These are phyloP conservation scores for Priocnemis perturbator DNA, from an alignment of 2,888 invertebrate species.

Conservation along the genomic window DNA sequence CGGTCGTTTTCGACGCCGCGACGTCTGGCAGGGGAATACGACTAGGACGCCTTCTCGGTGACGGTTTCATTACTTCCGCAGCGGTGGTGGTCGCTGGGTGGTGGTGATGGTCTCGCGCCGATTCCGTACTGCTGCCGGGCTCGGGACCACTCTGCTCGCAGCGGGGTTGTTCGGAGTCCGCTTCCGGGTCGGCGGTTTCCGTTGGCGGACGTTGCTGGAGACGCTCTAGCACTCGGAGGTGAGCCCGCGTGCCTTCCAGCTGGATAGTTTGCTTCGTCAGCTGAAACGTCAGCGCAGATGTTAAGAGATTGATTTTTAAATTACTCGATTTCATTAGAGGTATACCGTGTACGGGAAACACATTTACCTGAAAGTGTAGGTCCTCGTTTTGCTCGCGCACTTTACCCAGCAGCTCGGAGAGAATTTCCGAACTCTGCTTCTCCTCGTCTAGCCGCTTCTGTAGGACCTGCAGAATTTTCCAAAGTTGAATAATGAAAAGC, in stretches of 20 bases:
- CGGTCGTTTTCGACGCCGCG: conserved; percentile 75
- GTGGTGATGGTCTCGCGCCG: conserved; percentile 79
- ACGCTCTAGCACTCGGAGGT: conserved; percentile 84
- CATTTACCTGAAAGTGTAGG: conserved; percentile 85
- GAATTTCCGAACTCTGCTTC: conserved; percentile 81
- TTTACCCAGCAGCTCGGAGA: conserved; percentile 83
- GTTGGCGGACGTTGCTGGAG: conserved; percentile 75
- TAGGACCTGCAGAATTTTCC: conserved; percentile 78
- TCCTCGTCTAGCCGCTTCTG: conserved; percentile 84
- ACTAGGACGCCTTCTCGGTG: conserved; percentile 79
- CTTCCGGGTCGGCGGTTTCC: conserved; percentile 72
- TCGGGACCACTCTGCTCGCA: conserved; percentile 75
- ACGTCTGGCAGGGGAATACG: conserved; percentile 83
- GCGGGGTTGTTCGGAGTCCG: conserved; percentile 68
- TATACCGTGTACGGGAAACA: too few relatives aligned
- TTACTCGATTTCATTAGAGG: not conserved
- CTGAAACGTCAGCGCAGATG: conserved; percentile 74
- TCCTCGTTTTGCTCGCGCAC: conserved; percentile 88
- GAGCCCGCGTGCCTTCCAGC: conserved; percentile 87
- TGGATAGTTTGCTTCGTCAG: conserved; percentile 90
- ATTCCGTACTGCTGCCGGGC: conserved; percentile 81
- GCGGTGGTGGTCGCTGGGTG: conserved; percentile 56
- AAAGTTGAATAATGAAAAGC: too few relatives aligned
- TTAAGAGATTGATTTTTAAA: too few relatives aligned
- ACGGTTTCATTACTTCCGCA: conserved; percentile 67